These are phyloP conservation scores for Spisula subtruncata DNA, from an alignment of 2,888 invertebrate genomes.

Conservation along the genomic window DNA sequence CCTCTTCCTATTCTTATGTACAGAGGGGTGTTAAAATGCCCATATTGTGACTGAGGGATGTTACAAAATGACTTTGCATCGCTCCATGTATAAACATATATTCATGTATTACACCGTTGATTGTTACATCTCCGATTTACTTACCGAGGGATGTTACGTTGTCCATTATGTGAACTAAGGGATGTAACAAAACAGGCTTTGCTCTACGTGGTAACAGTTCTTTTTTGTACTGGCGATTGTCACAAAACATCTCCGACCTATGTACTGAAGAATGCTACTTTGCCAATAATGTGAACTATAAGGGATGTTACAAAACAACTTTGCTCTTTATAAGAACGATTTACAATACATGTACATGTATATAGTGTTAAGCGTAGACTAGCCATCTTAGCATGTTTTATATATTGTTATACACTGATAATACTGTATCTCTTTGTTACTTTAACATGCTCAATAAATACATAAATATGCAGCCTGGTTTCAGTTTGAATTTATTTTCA, in stretches of 20 bases:
- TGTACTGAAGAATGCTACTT: not conserved
- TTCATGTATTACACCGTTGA: too few relatives aligned
- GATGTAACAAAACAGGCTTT: too few relatives aligned
- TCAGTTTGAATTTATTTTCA: not conserved
- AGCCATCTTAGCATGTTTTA: not conserved
- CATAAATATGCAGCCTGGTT: not conserved
- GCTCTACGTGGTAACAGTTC: too few relatives aligned
- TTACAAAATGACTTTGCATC: not conserved
- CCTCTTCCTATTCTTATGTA: too few relatives aligned
- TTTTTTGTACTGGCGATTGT: too few relatives aligned
- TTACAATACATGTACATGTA: too few relatives aligned
- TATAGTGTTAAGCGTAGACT: not conserved
- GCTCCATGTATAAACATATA: too few relatives aligned
- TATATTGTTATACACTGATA: not conserved
- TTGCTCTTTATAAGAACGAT: not conserved
- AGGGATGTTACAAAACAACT: not conserved
- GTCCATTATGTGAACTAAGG: too few relatives aligned
- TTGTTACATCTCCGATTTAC: too few relatives aligned
- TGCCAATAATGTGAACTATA: not conserved
- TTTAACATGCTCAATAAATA: not conserved
- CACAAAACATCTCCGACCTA: too few relatives aligned
- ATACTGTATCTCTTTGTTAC: not conserved
- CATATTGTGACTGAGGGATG: not conserved
- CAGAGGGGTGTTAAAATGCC: not conserved
- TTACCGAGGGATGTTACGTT: too few relatives aligned